Evolutionary conservation across 2,113 vertebrate genomes (phyloP).

Genomic region (Hypanus sabinus): DNA sequence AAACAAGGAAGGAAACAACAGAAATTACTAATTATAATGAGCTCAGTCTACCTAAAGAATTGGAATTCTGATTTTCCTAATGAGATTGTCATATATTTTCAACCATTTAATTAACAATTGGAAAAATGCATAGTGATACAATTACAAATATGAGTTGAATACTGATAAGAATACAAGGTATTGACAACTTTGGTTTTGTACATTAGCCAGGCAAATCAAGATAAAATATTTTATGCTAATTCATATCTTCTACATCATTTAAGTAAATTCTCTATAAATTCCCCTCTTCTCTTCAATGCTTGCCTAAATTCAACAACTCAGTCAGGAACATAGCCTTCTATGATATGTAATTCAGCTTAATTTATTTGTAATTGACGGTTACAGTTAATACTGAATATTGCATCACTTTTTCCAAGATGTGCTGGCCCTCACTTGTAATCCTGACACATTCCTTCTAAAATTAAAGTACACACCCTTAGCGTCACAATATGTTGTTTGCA

Average conservation of each 20-base stretch:
- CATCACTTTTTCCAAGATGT: neutral
- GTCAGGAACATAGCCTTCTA: neutral
- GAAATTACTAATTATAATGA: neutral
- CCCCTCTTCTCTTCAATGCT: neutral
- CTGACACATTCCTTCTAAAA: neutral
- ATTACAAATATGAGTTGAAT: neutral
- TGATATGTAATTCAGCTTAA: neutral
- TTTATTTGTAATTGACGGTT: neutral
- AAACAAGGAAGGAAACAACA: neutral
- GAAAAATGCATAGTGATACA: neutral
- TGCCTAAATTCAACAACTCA: neutral
- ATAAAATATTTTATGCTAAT: neutral
- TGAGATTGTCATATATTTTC: neutral
- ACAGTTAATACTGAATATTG: neutral
- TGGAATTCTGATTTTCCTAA: neutral
- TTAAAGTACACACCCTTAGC: neutral
- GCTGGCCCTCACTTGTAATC: neutral
- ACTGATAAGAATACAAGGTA: no score
- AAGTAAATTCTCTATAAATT: neutral
- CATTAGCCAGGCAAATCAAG: neutral
- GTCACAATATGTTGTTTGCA: neutral
- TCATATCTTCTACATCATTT: neutral
- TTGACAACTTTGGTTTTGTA: neutral
- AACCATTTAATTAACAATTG: neutral
- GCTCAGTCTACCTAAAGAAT: neutral